phyloP scores from a whole-genome alignment of 2,113 vertebrate species.

The Callocephalon fimbriatum region DNA sequence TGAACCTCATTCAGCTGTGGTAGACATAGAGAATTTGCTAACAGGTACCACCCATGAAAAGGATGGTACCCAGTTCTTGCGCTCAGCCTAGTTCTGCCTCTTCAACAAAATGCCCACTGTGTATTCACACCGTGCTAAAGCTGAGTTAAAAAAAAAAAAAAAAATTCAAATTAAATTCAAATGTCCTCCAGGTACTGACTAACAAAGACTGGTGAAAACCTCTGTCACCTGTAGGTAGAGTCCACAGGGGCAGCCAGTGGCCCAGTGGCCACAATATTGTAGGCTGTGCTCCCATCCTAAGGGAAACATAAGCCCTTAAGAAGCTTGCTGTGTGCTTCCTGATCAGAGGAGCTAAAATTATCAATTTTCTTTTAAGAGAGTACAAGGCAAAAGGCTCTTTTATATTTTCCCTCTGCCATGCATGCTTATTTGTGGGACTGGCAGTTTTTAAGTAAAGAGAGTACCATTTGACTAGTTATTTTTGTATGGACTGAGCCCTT shows the following conservation, averaged over 20 bases:
- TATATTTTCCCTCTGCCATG: neutral
- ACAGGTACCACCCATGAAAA: neutral
- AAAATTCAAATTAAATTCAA: neutral
- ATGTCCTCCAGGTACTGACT: neutral
- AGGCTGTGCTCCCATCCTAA: neutral
- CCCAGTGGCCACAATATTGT: rapidly evolving
- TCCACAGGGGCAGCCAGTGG: neutral
- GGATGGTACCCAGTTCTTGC: rapidly evolving
- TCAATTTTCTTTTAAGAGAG: neutral
- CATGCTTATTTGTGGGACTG: constrained; percentile 15
- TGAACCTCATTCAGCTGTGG: neutral
- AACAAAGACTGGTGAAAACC: neutral
- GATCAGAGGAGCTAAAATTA: neutral
- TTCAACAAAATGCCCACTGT: neutral
- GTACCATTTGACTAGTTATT: constrained; percentile 21
- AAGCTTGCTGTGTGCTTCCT: neutral
- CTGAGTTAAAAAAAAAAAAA: neutral
- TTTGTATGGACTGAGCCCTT: constrained; percentile 10
- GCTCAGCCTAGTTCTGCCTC: neutral
- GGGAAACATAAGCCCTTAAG: neutral
- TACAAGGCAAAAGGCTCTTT: neutral
- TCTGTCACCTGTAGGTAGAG: neutral
- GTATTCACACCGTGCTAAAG: neutral
- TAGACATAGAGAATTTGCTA: neutral
- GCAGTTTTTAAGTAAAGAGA: neutral